Base-by-base conservation (phyloP, 2,113 vertebrate species). In the Onychostruthus taczanowskii region DNA sequence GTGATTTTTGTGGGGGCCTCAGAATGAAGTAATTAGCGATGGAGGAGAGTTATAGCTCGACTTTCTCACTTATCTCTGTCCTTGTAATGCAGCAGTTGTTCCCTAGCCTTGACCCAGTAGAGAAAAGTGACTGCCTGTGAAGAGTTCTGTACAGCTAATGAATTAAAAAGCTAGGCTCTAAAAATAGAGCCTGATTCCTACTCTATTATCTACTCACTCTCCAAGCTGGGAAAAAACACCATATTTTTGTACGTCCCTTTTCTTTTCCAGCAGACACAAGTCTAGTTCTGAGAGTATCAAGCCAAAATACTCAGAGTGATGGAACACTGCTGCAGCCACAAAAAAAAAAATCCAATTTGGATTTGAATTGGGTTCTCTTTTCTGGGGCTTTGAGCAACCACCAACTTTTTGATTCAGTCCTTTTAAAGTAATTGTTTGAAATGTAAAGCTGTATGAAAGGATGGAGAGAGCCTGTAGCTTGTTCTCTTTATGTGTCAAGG, bases 141-240 rank as follows among this genome's bases (percentile, higher is more conserved):
- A 73, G 12, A 19, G 55, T 90, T 75, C 75, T 2, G 2, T 47
- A 26, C 55, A 52, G 79, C 87, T 95, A 80, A 94, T 74, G 92
- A 96, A 91, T 94, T 82, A 83, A 73, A 95, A 93, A 90, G 70
- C n/a, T 55, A 23, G 61, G 11, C 53, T 84, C 84, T 86, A 82
- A 94, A 92, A 91, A 69, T 69, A 91, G 77, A 77, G 56, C 24
- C 82, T 30, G 53, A 50, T 90, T 93, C 37, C 53, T 87, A 43
- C 18, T 80, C 62, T 79, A 50, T 81, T 86, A 70, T 47, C 68
- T 94, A 33, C 17, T 91, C 43, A 2, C 56, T 93, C 22, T 90
- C 31, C 52, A 81, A 64, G 55, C 80, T 56, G 23, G 68, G 11
- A 37, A 67, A 64, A 82, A 35, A 5, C 26, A 39, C 17, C 1